These are phyloP conservation scores for Choreutis nemorana DNA, from an alignment of 2,888 invertebrate species.

Conservation along the genomic window DNA sequence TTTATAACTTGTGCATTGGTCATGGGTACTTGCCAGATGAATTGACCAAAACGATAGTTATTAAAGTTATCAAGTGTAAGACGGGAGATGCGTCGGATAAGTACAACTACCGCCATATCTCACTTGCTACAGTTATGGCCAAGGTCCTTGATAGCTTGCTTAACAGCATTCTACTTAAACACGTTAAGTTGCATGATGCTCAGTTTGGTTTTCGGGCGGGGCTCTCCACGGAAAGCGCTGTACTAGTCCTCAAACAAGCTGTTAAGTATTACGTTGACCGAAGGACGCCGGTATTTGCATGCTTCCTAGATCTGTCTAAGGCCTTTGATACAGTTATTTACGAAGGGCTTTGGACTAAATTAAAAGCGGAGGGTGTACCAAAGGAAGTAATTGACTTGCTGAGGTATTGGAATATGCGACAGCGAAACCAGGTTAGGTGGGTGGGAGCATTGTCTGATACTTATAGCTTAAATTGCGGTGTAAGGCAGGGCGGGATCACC, in stretches of 20 bases:
- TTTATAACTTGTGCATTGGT: constrained; percentile 3
- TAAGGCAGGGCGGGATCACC: constrained; percentile 10
- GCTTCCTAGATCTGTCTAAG: constrained; percentile 8
- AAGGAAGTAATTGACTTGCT: constrained; percentile 5
- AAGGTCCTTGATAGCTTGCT: too few relatives aligned
- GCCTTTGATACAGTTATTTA: too few relatives aligned
- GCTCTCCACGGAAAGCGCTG: constrained; percentile 8
- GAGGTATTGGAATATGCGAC: constrained; percentile 9
- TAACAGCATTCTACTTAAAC: too few relatives aligned
- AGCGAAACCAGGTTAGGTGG: constrained; percentile 12
- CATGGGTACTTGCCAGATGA: constrained; percentile 2
- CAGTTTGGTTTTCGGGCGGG: constrained; percentile 9
- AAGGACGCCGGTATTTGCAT: constrained; percentile 7
- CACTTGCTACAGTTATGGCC: too few relatives aligned
- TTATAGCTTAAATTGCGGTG: constrained; percentile 4
- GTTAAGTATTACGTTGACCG: constrained; percentile 6
- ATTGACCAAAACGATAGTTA: constrained; percentile 2
- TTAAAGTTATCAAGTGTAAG: constrained; percentile 1
- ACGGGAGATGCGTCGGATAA: constrained; percentile 1
- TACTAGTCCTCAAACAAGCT: constrained; percentile 7
- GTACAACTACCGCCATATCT: neutral
- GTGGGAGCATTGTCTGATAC: constrained; percentile 5
- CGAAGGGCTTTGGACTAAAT: constrained; percentile 8
- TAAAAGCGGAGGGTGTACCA: constrained; percentile 6
- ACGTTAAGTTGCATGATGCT: too few relatives aligned